Evolutionary conservation across 2,113 vertebrate species (phyloP).

Genomic region (Paraplagusia blochii): DNA sequence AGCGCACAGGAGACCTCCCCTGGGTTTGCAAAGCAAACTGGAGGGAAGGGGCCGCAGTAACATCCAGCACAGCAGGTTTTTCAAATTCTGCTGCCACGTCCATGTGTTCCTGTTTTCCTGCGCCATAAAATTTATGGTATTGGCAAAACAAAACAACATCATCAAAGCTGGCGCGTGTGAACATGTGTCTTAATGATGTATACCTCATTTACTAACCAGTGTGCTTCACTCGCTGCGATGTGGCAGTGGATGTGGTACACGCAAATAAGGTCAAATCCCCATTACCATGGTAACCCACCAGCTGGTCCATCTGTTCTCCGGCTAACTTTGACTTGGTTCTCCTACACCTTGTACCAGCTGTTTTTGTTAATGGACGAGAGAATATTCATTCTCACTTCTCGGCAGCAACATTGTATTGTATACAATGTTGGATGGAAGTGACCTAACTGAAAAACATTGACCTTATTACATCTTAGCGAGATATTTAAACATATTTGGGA

Average conservation of each 20-base stretch:
- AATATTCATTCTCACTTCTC: conserved; percentile 38
- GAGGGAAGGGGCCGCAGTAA: conserved; percentile 24
- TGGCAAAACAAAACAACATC: no score
- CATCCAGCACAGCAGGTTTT: conserved; percentile 8
- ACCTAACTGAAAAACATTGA: no score
- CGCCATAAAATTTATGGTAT: no score
- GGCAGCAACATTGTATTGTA: conserved; percentile 32
- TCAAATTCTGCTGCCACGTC: conserved; percentile 1
- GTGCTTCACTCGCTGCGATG: conserved; percentile 1
- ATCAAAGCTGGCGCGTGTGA: neutral
- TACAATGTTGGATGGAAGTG: neutral
- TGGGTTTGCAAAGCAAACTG: conserved; percentile 43
- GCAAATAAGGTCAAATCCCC: conserved; percentile 73
- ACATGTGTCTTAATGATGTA: neutral
- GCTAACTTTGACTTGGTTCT: conserved; percentile 65
- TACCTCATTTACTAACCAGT: conserved; percentile 7
- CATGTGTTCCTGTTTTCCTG: conserved; percentile 13
- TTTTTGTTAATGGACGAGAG: conserved; percentile 45
- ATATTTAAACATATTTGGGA: no score
- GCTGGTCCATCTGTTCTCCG: conserved; percentile 68
- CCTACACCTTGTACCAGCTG: conserved; percentile 64
- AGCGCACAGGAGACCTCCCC: conserved; percentile 38
- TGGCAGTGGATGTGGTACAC: conserved; percentile 38
- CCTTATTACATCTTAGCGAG: no score
- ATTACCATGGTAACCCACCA: conserved; percentile 77